These are phyloP conservation scores for Tipula lateralis DNA, from an alignment of 2,888 invertebrate genomes.

Conservation along the genomic window DNA sequence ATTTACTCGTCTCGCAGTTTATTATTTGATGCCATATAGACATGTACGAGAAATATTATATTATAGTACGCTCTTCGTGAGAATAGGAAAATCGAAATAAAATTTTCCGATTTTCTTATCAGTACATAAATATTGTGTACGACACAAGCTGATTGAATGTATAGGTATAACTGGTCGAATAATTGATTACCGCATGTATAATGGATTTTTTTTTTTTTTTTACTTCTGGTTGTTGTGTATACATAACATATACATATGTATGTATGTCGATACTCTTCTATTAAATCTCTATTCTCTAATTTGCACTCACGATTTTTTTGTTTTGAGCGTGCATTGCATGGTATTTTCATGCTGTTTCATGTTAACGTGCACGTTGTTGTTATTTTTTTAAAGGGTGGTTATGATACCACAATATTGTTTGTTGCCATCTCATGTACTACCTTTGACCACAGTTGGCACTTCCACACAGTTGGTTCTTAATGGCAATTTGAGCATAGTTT, in stretches of 20 bases:
- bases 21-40: background rate
- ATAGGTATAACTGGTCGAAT: background rate
- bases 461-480: too few relatives aligned
- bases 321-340: background rate
- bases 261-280: background rate
- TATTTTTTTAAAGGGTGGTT: background rate
- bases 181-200: background rate
- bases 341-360: background rate
- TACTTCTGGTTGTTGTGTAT: background rate
- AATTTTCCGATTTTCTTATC: conserved; percentile 24
- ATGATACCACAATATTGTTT: too few relatives aligned
- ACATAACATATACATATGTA: too few relatives aligned
- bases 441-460: too few relatives aligned
- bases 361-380: background rate
- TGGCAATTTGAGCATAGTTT: too few relatives aligned
- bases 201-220: background rate
- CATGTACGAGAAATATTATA: too few relatives aligned
- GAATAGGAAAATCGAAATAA: background rate
- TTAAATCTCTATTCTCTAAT: background rate
- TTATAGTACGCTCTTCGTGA: background rate
- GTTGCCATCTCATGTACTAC: too few relatives aligned
- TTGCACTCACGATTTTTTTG: background rate
- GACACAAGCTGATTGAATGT: background rate
- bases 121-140: background rate
- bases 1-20: background rate